A percentile compares a stretch with the other conserved stretches of the same genome.
Evolutionary conservation across 2,888 invertebrate species (phyloP).

Genomic region (Eustalomyia histrio): DNA sequence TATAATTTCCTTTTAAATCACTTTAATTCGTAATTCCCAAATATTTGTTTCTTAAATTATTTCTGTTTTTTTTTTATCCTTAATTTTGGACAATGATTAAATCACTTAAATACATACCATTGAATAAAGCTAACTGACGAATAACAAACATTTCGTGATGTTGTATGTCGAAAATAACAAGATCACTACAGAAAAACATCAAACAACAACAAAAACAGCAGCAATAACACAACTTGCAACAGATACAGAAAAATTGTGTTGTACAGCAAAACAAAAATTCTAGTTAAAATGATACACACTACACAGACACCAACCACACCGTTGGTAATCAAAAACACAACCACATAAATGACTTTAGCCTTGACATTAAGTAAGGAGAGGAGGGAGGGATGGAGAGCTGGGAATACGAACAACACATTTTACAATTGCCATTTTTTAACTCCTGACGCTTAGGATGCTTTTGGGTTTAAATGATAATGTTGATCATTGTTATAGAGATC

Average conservation of each 20-base stretch:
- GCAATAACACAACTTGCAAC: conserved; percentile 57
- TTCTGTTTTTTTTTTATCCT: neutral
- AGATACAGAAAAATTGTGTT: conserved; percentile 26
- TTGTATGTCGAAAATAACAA: conserved; percentile 65
- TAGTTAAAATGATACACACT: conserved; percentile 49
- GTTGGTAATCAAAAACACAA: neutral
- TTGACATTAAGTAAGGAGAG: conserved; percentile 51
- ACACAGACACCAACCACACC: conserved; percentile 17
- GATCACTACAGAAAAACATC: conserved; percentile 56
- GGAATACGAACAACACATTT: neutral
- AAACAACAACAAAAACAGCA: conserved; percentile 39
- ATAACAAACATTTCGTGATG: conserved; percentile 65
- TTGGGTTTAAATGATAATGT: neutral
- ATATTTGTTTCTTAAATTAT: neutral
- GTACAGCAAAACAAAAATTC: conserved; percentile 25
- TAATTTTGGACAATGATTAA: conserved; percentile 55
- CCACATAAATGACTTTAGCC: conserved; percentile 22
- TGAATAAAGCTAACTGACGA: conserved; percentile 60
- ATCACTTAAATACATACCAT: conserved; percentile 63
- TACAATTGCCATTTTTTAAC: neutral
- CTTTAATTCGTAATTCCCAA: neutral
- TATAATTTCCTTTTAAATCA: neutral
- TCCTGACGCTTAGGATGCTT: neutral
- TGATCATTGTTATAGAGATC: neutral
- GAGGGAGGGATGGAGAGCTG: neutral